Percentiles rank a stretch among this genome's conserved stretches.
phyloP scores from a whole-genome alignment of 2,797 vertebrate genomes.

The Chiroxiphia lanceolata region DNA sequence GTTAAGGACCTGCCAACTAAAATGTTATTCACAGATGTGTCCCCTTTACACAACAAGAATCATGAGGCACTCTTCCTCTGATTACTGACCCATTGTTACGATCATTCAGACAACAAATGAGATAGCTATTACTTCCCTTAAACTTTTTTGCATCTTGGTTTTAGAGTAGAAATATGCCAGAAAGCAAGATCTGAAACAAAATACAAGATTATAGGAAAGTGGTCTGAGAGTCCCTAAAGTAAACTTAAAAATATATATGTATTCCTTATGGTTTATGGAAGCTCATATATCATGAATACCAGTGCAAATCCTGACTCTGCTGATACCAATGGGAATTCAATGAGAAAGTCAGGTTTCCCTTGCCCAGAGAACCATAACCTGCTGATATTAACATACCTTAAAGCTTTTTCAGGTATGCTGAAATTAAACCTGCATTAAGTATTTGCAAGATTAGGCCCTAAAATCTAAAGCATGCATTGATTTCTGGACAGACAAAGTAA shows the following conservation, averaged over 20 bases:
- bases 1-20: background rate
- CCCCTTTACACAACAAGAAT: background rate
- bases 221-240: background rate
- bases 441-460: background rate
- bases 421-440: background rate
- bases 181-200: background rate
- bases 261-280: background rate
- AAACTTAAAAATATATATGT: background rate
- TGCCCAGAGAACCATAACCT: background rate
- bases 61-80: background rate
- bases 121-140: background rate
- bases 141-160: background rate
- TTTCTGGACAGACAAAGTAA: background rate
- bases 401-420: background rate
- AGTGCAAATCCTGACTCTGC: background rate
- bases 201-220: background rate
- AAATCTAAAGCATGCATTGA: background rate
- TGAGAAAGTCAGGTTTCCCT: background rate
- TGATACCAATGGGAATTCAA: background rate
- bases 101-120: background rate
- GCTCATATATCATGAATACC: background rate
- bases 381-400: background rate
- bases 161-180: background rate
- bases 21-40: background rate
- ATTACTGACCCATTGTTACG: background rate